Conservation (phyloP, 2,888 invertebrate species). For the Lasioglossum oenotherae region DNA sequence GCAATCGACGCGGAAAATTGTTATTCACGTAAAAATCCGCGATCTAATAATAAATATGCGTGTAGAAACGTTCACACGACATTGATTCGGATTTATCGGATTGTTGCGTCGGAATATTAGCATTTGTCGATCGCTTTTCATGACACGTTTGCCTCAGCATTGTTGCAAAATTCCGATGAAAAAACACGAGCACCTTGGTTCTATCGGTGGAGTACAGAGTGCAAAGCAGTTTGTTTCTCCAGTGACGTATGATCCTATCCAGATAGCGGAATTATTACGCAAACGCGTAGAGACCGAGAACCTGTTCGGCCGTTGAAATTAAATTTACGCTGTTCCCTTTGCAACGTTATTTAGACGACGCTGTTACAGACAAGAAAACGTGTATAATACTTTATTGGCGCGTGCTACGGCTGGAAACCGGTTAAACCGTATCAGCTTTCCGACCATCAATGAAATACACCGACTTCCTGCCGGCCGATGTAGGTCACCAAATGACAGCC, state of each 20-base stretch:
- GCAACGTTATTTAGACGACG: constrained; percentile 22
- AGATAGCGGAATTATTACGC: constrained; percentile 14
- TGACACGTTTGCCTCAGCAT: not conserved
- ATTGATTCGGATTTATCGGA: not conserved
- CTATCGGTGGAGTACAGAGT: not conserved
- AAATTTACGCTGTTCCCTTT: constrained; percentile 21
- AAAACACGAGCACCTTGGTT: not conserved
- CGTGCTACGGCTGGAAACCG: constrained; percentile 50
- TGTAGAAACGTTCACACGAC: not conserved
- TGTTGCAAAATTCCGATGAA: not conserved
- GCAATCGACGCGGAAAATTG: not conserved
- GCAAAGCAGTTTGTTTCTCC: not conserved
- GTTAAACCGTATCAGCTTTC: constrained; percentile 57
- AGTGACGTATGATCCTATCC: constrained; percentile 11
- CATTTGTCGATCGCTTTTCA: not conserved
- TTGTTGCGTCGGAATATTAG: not conserved
- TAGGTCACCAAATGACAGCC: constrained; percentile 31
- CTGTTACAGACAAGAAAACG: constrained; percentile 33
- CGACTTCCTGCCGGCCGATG: constrained; percentile 29
- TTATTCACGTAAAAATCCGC: not conserved
- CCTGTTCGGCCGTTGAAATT: constrained; percentile 43
- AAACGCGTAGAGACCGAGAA: not conserved
- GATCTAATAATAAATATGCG: not conserved
- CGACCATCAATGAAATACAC: constrained; percentile 43
- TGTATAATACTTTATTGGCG: constrained; percentile 44